Evolutionary conservation across 2,113 vertebrate species (phyloP).

Genomic region (Chionis minor): DNA sequence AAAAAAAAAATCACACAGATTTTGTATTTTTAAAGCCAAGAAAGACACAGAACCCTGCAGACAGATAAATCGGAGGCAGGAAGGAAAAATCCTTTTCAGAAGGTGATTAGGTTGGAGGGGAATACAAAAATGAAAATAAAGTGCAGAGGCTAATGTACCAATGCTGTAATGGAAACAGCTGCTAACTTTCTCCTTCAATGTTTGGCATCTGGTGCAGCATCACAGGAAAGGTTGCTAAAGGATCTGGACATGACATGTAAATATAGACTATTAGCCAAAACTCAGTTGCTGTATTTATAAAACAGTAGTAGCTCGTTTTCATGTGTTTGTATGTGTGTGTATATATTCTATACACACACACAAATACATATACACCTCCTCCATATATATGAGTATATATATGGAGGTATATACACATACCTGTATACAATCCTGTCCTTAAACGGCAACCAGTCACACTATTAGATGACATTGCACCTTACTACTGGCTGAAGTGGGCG

Average conservation of each 20-base stretch:
- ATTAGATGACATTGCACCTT: not conserved
- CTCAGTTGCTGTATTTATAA: constrained; percentile 3
- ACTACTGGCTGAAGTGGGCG: not conserved
- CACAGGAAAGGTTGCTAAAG: constrained; percentile 56
- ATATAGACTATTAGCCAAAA: constrained; percentile 45
- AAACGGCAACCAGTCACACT: not conserved
- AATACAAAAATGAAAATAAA: constrained; percentile 20
- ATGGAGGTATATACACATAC: not conserved
- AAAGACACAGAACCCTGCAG: not conserved
- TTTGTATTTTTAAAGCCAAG: not conserved
- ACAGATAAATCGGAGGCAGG: not conserved
- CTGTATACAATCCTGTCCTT: not conserved
- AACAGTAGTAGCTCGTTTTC: not conserved
- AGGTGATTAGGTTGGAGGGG: not conserved
- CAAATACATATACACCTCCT: accelerated
- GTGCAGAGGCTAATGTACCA: constrained; percentile 10
- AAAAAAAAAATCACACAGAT: not conserved
- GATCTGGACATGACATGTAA: constrained; percentile 53
- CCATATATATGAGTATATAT: not conserved
- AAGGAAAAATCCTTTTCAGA: not conserved
- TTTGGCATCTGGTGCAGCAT: constrained; percentile 56
- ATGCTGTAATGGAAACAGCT: constrained; percentile 67
- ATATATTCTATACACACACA: too few relatives aligned
- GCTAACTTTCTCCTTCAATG: constrained; percentile 53
- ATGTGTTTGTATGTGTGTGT: accelerated